Conservation (phyloP, 1,140 invertebrate genomes). For the Battus philenor region DNA sequence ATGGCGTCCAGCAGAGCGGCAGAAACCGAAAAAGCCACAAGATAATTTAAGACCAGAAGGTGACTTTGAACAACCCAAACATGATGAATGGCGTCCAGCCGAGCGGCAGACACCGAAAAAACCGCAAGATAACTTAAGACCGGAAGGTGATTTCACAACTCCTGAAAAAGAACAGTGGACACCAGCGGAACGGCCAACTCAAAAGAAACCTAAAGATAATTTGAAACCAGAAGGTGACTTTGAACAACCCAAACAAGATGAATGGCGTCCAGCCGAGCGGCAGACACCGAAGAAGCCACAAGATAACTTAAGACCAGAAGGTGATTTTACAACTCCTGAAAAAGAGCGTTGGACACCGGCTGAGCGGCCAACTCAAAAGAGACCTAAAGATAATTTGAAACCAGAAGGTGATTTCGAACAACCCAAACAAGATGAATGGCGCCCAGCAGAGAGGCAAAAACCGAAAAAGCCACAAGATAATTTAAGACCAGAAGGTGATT, state of each 20-base stretch:
- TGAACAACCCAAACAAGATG: slow-evolving; percentile 64
- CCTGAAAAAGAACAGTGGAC: slow-evolving; percentile 74
- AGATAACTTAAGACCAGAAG: slow-evolving; percentile 78
- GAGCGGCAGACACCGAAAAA: slow-evolving; percentile 78
- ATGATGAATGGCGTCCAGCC: slow-evolving; percentile 72
- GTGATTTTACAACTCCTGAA: slow-evolving; percentile 77
- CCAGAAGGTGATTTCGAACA: slow-evolving; percentile 77
- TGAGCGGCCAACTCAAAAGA: slow-evolving; percentile 73
- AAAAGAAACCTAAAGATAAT: slow-evolving; percentile 62
- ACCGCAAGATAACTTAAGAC: slow-evolving; percentile 79
- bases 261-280: slow-evolving; percentile 62
- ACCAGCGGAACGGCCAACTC: slow-evolving; percentile 75
- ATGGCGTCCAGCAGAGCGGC: slow-evolving; percentile 77
- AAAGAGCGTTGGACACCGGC: slow-evolving; percentile 77
- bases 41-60: slow-evolving; percentile 82
- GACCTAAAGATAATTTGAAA: slow-evolving; percentile 78
- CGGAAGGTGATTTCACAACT: slow-evolving; percentile 79
- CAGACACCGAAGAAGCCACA: slow-evolving; percentile 54
- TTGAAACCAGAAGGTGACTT: slow-evolving; percentile 81
- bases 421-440: slow-evolving; percentile 57
- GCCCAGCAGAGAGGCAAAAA: slow-evolving; percentile 58
- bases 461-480: slow-evolving; percentile 77
- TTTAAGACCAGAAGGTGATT: slow-evolving; percentile 79
- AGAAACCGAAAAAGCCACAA: slow-evolving; percentile 71
- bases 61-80: slow-evolving; percentile 77